Evolutionary conservation across 2,888 invertebrate species (phyloP).

Genomic region (Hydriomena furcata): DNA sequence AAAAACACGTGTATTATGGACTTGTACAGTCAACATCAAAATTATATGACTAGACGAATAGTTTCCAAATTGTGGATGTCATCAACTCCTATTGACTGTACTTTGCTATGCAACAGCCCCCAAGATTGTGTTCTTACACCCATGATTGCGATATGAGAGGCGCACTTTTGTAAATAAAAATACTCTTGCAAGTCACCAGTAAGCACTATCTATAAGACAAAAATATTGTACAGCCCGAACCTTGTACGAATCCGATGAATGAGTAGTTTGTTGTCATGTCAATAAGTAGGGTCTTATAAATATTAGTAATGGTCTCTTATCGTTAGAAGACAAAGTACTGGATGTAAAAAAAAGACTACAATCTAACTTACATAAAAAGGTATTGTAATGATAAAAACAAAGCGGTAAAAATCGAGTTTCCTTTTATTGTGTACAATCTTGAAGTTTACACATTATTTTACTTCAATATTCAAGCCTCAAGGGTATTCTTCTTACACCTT

Average conservation of each 20-base stretch:
- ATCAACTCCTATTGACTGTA: no score
- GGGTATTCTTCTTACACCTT: constrained; percentile 29
- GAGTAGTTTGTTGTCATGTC: neutral
- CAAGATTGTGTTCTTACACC: no score
- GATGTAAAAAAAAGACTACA: constrained; percentile 21
- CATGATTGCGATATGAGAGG: no score
- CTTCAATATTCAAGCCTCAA: constrained; percentile 27
- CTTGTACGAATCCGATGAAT: neutral
- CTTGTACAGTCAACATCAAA: no score
- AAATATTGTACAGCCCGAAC: neutral
- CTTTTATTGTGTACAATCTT: constrained; percentile 30
- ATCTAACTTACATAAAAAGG: constrained; percentile 10
- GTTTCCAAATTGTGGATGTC: no score
- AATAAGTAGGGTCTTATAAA: neutral
- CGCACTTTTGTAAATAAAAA: neutral
- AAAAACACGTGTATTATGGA: no score
- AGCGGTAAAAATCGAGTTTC: constrained; percentile 26
- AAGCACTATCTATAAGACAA: neutral
- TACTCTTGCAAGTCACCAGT: constrained; percentile 1
- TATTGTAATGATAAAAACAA: constrained; percentile 15
- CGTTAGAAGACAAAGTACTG: neutral
- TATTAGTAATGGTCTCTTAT: no score
- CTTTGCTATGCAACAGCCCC: no score
- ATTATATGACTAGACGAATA: no score
- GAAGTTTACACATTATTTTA: constrained; percentile 30